Conservation (phyloP, 2,113 vertebrate genomes). For the Syngnathoides biaculeatus region DNA sequence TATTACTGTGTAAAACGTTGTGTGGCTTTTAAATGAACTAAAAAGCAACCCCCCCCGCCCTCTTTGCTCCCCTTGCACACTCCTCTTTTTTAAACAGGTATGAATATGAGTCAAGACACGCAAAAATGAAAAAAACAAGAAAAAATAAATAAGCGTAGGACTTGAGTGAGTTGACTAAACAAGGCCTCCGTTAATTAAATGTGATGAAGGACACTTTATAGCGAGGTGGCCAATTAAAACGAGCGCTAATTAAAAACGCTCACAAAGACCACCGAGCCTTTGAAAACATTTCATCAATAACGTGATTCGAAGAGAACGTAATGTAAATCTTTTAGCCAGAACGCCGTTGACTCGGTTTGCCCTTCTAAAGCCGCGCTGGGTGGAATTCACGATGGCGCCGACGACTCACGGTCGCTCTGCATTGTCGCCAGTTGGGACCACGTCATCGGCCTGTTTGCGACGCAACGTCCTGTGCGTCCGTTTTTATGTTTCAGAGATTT, state of each 20-base stretch:
- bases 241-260: not conserved
- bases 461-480: too few species aligned
- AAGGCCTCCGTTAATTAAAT: conserved; percentile 16
- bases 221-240: not conserved
- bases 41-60: not conserved
- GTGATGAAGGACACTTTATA: not conserved
- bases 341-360: not conserved
- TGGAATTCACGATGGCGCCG: not conserved
- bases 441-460: too few species aligned
- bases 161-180: conserved; percentile 12
- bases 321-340: conserved; percentile 3
- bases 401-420: not conserved
- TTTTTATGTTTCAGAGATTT: too few species aligned
- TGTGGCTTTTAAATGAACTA: not conserved
- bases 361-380: not conserved
- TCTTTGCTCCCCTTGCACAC: not conserved
- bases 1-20: not conserved
- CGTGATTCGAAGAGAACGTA: not conserved
- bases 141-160: not conserved
- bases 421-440: too few species aligned
- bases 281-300: conserved; percentile 10
- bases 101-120: conserved; percentile 2
- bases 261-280: conserved; percentile 5
- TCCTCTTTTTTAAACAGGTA: conserved; percentile 1
- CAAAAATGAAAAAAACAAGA: not conserved